Base-by-base conservation (phyloP, 2,888 invertebrate species). In the Stenichneumon culpator region DNA sequence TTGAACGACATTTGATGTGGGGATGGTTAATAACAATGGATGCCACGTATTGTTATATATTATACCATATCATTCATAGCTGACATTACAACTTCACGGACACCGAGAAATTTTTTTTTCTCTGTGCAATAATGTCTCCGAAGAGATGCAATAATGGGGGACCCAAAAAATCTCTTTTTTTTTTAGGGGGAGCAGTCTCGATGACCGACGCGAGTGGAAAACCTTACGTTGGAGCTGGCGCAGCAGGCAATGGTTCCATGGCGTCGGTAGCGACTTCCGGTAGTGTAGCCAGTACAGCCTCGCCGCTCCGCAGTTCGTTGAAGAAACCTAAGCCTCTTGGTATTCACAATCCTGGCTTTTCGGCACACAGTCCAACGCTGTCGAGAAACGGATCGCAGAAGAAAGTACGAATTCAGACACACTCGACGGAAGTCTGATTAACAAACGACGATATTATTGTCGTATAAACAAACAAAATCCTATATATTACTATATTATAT, bases 361-460 rank as follows among this genome's bases (percentile, higher is more conserved):
- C 97, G 0, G 97, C 97, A 1, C 97, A 97, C 88, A 98, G 98
- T 19, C 98, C 98, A 0, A 96, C 97, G 0, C 95, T 98, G 83
- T 96, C 97, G 72, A 95, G 98, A 79, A 98, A 98, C 90, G 98
- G 97, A 0, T 98, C 98, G 91, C 97, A 97, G 92, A 98, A 98
- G 93, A 98, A 98, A 95, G 98, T 98, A 83, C 96, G 98, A 86
- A 98, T 98, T 93, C 98, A 98, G 93, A 98, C 98, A 52, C 98
- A 98, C 93, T 98, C 98, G 92, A 98, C 98, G 60, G 98, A 98
- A 94, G 98, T 98, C 86, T 98, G 95, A 94, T 11, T 65, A 70
- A 36, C 39, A 28, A 50, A n/a, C 82, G 57, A 69, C 28, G 77
- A 80, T 73, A 77, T 52, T 73, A 77, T 68, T 72, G 68, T 68